phyloP scores from a whole-genome alignment of 2,113 vertebrate species.

The Pyrgilauda ruficollis region DNA sequence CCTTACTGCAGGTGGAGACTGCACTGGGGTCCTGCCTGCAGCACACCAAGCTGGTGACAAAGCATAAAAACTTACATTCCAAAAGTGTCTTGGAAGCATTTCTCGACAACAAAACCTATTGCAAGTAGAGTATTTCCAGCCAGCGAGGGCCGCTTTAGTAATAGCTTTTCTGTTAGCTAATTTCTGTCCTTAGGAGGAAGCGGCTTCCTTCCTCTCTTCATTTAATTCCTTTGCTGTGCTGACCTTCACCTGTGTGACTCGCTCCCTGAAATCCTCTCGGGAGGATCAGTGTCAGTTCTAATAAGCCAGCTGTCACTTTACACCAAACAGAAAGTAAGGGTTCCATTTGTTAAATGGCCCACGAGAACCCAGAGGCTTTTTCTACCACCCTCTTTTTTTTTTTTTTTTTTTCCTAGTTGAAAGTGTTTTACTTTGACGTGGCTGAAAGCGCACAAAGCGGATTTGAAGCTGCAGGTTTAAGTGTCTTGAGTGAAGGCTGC shows the following conservation, averaged over 20 bases:
- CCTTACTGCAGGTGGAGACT: not conserved
- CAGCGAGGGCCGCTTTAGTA: accelerated
- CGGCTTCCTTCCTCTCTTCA: conserved; percentile 13
- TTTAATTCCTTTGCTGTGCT: conserved; percentile 50
- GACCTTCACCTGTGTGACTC: conserved; percentile 52
- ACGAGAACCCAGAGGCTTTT: not conserved
- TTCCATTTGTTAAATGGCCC: conserved; percentile 55
- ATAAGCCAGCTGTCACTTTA: conserved; percentile 66
- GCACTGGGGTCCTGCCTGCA: not conserved
- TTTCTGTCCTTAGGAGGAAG: conserved; percentile 26
- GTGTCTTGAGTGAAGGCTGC: conserved; percentile 1
- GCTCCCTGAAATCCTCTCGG: conserved; percentile 50
- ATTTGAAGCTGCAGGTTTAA: conserved; percentile 4
- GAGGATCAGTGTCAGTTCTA: conserved; percentile 67
- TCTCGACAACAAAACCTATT: not conserved
- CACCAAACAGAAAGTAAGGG: conserved; percentile 46
- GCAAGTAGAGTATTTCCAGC: not conserved
- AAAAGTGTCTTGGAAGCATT: not conserved
- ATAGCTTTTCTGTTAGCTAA: not conserved
- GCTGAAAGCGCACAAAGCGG: not conserved
- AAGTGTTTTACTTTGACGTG: not conserved
- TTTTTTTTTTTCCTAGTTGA: not conserved
- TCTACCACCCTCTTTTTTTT: not conserved
- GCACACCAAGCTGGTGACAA: accelerated
- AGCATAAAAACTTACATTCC: not conserved